Conservation (phyloP, 1,140 invertebrate species). For the Idris sp. region DNA sequence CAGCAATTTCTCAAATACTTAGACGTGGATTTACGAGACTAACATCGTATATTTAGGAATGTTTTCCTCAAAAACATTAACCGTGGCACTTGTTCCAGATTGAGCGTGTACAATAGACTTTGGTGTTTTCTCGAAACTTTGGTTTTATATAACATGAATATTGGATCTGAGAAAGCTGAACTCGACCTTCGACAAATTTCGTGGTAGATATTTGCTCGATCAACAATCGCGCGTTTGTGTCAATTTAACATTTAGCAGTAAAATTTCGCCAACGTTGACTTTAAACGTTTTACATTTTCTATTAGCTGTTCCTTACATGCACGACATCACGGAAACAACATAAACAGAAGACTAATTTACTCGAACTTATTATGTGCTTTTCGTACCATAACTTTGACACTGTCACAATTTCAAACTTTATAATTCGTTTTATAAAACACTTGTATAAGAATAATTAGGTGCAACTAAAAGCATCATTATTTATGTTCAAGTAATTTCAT, state of each 20-base stretch:
- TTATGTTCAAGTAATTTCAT: conserved; percentile 3
- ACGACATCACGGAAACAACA: conserved; percentile 3
- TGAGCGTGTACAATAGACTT: conserved; percentile 5
- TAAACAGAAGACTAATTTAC: conserved; percentile 13
- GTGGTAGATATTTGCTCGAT: conserved; percentile 10
- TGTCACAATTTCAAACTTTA: conserved; percentile 1
- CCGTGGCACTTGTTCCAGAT: conserved; percentile 3
- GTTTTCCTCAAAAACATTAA: neutral
- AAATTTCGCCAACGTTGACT: conserved; percentile 1
- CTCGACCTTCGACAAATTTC: conserved; percentile 5
- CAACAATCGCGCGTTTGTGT: conserved; percentile 3
- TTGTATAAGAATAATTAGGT: neutral
- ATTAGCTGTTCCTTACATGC: conserved; percentile 4
- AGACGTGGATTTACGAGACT: conserved; percentile 6
- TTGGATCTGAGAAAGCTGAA: conserved; percentile 15
- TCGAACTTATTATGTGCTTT: conserved; percentile 2
- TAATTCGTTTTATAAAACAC: neutral
- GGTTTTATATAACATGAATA: conserved; percentile 24
- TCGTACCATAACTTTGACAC: conserved; percentile 1
- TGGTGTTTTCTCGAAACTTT: conserved; percentile 7
- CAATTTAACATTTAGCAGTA: conserved; percentile 12
- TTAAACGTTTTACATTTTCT: conserved; percentile 19
- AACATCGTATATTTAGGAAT: conserved; percentile 3
- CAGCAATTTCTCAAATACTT: conserved; percentile 1
- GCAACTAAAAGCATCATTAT: neutral